A percentile compares a stretch with the other conserved stretches of the same genome.
Conservation (phyloP, 2,113 vertebrate genomes). For the Channa maculata region DNA sequence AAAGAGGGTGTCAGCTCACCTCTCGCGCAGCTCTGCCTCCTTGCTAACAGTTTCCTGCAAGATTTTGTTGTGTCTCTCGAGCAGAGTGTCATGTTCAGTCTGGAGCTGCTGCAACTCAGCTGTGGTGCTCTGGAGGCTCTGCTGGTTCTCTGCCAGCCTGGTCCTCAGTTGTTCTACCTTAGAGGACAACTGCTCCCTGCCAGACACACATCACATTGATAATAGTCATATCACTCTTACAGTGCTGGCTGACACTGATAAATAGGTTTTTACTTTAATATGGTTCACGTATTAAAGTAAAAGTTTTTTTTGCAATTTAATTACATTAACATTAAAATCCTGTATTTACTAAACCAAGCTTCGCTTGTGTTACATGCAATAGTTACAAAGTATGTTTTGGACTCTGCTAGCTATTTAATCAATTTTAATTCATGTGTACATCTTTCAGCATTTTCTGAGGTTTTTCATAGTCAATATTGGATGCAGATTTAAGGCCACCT, state of each 20-base stretch:
- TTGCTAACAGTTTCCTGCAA: slow-evolving; percentile 93
- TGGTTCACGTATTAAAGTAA: no score
- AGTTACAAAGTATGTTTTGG: no score
- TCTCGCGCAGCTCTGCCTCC: slow-evolving; percentile 95
- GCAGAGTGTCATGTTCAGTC: slow-evolving; percentile 90
- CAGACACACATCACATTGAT: slow-evolving; percentile 11
- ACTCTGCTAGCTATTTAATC: no score
- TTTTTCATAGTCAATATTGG: no score
- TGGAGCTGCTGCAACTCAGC: slow-evolving; percentile 92
- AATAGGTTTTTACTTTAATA: not conserved
- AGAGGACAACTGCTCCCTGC: slow-evolving; percentile 89
- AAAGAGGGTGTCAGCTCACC: slow-evolving; percentile 77
- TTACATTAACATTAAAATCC: not conserved
- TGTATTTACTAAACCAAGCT: not conserved
- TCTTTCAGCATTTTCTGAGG: no score
- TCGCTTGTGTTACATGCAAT: no score
- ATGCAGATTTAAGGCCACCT: not conserved
- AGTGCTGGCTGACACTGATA: not conserved
- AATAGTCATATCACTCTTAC: not conserved
- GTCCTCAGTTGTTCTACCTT: slow-evolving; percentile 89
- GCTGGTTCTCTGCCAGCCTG: slow-evolving; percentile 90
- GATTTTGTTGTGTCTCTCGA: slow-evolving; percentile 96
- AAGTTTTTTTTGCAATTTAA: not conserved
- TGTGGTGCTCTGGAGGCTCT: slow-evolving; percentile 83
- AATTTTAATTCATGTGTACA: no score